A percentile compares a stretch with the other conserved stretches of the same genome.
Conservation (phyloP, 2,113 vertebrate species). For the Crypturellus undulatus region DNA sequence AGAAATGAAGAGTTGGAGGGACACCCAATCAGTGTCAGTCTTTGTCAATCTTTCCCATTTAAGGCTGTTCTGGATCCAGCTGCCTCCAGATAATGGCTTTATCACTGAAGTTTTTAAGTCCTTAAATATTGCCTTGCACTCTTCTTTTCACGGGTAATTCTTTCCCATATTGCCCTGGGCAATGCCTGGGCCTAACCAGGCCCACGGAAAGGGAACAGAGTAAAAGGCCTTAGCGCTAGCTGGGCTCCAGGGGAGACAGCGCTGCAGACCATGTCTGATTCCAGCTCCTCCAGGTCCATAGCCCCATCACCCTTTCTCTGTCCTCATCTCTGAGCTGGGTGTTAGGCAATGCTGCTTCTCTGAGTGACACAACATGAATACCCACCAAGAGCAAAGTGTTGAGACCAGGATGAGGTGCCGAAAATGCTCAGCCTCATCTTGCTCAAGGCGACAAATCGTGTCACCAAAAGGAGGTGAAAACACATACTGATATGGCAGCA, state of each 20-base stretch:
- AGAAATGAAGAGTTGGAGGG: neutral
- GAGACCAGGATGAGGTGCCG: neutral
- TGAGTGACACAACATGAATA: neutral
- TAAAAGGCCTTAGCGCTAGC: neutral
- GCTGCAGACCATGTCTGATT: no score
- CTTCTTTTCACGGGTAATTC: neutral
- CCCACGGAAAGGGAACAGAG: neutral
- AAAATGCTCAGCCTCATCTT: neutral
- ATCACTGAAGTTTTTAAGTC: neutral
- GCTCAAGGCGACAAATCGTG: neutral
- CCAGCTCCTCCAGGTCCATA: neutral
- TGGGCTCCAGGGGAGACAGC: neutral
- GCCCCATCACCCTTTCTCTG: neutral
- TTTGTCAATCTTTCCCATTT: neutral
- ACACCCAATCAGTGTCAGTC: neutral
- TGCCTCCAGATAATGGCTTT: rapidly evolving
- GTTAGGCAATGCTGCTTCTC: neutral
- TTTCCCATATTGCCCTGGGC: neutral
- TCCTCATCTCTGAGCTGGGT: neutral
- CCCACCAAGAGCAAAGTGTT: neutral
- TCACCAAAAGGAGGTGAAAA: neutral
- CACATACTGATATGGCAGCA: neutral
- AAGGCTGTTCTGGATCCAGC: neutral
- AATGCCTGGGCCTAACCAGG: neutral
- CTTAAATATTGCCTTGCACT: neutral